Evolutionary conservation across 2,797 vertebrate genomes (phyloP), one percentile per base, ranked within the genome.

Genomic region (Miichthys miiuy): DNA sequence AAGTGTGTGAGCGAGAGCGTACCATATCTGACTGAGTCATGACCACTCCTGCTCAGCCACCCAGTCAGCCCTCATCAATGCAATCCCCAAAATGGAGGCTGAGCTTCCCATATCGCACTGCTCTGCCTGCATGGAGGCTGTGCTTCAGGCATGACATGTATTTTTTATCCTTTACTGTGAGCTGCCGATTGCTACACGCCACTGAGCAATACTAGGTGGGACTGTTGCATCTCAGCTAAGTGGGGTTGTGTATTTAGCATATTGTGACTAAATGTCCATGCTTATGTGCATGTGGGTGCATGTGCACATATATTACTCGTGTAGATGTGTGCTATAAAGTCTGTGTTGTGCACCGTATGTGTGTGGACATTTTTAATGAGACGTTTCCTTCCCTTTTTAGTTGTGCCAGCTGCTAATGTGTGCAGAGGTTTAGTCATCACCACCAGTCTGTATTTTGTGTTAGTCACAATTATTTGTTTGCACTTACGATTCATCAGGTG

Each of bases 11-110:
- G 90, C 72, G 80, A 63, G 79, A 92, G 84, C 85, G 64, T 76
- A 85, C 81, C 84, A 82, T 66, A 79, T 92, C 86, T 86, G 88
- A 84, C 89, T 90, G 89, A 92, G 86, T 92, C 91, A 93, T 81
- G 89, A 87, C 87, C 87, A 72, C 78, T 81, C 86, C 89, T 91
- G 87, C 85, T 92, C 88, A 87, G 86, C 86, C 88, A 86, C 67
- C 61, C 87, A 86, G 87, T 84, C 87, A 83, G 82, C 67, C 78
- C 56, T 84, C 80, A 87, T 91, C 88, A 89, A 88, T 76, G 51
- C 87, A 82, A 81, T 75, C 71, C 73, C 82, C 83, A 90, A 91
- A 92, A 94, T 91, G 89, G 90, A 87, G 82, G 84, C 86, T 57
- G 76, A 81, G 84, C 76, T 52, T 68, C 79, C 72, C 50, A 41